phyloP scores from a whole-genome alignment of 2,113 vertebrate species.

The Ammodramus savannarum region DNA sequence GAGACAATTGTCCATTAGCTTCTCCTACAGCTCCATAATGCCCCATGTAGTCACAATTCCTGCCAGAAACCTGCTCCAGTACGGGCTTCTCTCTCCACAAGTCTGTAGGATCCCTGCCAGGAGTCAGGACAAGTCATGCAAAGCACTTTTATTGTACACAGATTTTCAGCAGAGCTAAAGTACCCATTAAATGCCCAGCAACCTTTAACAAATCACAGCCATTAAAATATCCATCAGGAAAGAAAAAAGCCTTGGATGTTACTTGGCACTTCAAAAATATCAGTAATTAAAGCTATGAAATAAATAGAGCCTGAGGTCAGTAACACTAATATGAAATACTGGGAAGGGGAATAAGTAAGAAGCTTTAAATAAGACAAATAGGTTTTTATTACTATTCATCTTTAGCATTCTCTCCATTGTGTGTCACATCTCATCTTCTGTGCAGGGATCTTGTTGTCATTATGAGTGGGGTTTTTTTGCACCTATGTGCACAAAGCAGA shows the following conservation, averaged over 20 bases:
- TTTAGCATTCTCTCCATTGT: neutral
- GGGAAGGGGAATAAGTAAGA: neutral
- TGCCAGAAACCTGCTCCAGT: neutral
- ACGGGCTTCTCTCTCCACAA: neutral
- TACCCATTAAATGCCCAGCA: neutral
- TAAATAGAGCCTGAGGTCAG: neutral
- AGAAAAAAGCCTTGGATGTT: neutral
- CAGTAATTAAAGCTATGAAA: neutral
- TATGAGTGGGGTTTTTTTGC: accelerated
- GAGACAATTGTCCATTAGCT: accelerated
- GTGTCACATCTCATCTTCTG: neutral
- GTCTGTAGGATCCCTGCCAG: neutral
- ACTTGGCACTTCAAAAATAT: neutral
- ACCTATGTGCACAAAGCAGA: neutral
- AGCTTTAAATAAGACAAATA: neutral
- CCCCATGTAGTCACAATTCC: neutral
- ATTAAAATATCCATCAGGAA: neutral
- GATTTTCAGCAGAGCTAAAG: neutral
- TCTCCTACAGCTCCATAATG: neutral
- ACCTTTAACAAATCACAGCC: neutral
- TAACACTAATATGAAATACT: neutral
- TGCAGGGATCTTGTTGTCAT: neutral
- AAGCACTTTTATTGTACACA: neutral
- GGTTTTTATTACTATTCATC: neutral
- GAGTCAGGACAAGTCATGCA: neutral